Percentiles rank a stretch among this genome's conserved stretches.
phyloP scores from a whole-genome alignment of 1,140 invertebrate species.

The Rhyzopertha dominica region DNA sequence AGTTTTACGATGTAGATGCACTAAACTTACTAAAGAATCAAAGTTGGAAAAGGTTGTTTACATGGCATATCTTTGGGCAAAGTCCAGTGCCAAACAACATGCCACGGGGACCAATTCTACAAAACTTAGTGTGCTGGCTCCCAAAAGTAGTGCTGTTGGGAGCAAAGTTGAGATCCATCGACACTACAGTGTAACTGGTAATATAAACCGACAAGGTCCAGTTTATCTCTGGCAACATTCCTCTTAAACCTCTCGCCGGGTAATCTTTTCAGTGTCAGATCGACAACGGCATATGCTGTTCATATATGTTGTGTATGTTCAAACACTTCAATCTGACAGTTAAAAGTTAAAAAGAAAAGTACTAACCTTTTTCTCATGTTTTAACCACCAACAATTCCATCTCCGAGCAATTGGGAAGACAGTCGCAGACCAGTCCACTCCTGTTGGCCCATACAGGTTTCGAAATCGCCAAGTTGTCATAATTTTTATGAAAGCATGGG shows the following conservation, averaged over 20 bases:
- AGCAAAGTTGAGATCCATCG: slow-evolving; percentile 50
- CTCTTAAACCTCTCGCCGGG: slow-evolving; percentile 49
- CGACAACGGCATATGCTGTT: slow-evolving; percentile 34
- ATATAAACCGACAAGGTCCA: slow-evolving; percentile 46
- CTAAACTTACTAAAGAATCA: too few relatives aligned
- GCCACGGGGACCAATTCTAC: slow-evolving; percentile 47
- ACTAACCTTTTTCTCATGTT: too few relatives aligned
- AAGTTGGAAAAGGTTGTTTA: too few relatives aligned
- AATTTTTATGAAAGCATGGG: slow-evolving; percentile 56
- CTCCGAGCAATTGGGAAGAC: slow-evolving; percentile 52
- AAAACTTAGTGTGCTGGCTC: slow-evolving; percentile 50
- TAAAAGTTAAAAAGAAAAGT: too few relatives aligned
- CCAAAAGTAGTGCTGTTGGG: slow-evolving; percentile 49
- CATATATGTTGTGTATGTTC: too few relatives aligned
- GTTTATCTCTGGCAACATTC: slow-evolving; percentile 48
- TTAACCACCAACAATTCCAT: slow-evolving; percentile 44
- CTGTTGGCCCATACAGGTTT: slow-evolving; percentile 46
- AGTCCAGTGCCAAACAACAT: too few relatives aligned
- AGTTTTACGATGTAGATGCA: too few relatives aligned
- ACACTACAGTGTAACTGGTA: slow-evolving; percentile 40
- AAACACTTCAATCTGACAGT: too few relatives aligned
- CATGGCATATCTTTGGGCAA: too few relatives aligned
- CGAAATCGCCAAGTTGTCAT: slow-evolving; percentile 56
- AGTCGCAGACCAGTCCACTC: slow-evolving; percentile 44
- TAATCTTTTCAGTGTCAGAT: slow-evolving; percentile 42